Evolutionary conservation across 2,113 vertebrate species (phyloP), one percentile per base, ranked within the genome.

Genomic region (Phyllostomus discolor): DNA sequence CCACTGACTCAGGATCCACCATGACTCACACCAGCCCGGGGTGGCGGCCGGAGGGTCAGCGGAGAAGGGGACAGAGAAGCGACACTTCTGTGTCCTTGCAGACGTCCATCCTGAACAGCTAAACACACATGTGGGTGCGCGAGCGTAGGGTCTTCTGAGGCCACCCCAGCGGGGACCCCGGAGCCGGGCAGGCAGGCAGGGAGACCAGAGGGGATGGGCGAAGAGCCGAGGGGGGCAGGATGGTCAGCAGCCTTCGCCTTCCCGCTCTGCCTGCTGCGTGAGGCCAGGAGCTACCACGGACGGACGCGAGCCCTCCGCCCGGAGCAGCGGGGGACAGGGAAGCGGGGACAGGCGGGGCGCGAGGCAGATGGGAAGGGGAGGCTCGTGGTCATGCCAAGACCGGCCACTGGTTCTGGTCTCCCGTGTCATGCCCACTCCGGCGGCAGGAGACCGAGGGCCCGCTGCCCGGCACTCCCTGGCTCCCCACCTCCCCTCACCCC

Each of bases 221-320:
- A n/a, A 50, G 38, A 28, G 3, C 20, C 0, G n/a, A 35, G 22
- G 64, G 52, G 64, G 11, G 15, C 6, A 17, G 54, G 26, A 22
- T 2, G 3, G 46, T 22, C 7, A 16, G 15, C 1, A n/a, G 88
- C 48, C 14, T 3, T 48, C 24, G 2, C 85, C n/a, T 2, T 50
- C 26, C n/a, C 7, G 64, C 35, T 2, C 2, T 35, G 46, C 7
- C 50, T 4, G 6, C 48, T 22, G 46, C 46, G 7, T 9, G 52
- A 46, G 62, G n/a, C 46, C 10, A 14, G 48, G 14, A 17, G 43
- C 1, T 3, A 24, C 43, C 43, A 43, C 38, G 38, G 38, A 41
- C 1, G 2, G 6, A 9, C 0, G 0, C 9, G 11, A 38, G 24
- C 52, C 3, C 46, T 66, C 59, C 1, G 0, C 35, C 15, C 5